Evolutionary conservation across 1,140 invertebrate genomes (phyloP).

Genomic region (Anoplophora glabripennis): DNA sequence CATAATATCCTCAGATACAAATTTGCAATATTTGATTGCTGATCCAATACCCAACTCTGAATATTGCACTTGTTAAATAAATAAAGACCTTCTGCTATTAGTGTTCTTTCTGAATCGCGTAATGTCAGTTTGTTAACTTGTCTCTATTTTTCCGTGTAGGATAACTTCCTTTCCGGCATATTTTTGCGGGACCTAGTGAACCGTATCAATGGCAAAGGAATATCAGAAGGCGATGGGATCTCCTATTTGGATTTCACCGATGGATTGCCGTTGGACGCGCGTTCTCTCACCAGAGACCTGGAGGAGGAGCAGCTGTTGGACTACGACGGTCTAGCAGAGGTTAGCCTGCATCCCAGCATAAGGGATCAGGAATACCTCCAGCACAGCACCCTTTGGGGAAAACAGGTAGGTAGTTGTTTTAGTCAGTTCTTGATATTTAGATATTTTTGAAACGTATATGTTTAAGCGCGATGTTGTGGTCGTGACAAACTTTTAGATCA

Average conservation of each 20-base stretch:
- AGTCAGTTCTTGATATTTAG: too few relatives aligned
- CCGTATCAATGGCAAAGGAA: constrained; percentile 62
- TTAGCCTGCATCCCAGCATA: constrained; percentile 68
- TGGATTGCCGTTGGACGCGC: constrained; percentile 40
- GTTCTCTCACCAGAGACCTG: constrained; percentile 30
- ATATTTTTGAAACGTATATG: too few relatives aligned
- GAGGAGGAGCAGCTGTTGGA: constrained; percentile 40
- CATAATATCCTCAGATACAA: background rate
- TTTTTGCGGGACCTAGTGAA: constrained; percentile 67
- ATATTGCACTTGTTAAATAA: too few relatives aligned
- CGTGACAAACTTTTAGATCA: background rate
- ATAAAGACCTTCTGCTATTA: too few relatives aligned
- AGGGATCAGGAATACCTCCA: constrained; percentile 88
- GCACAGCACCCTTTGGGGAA: constrained; percentile 81
- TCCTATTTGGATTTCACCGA: constrained; percentile 65
- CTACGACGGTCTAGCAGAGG: constrained; percentile 49
- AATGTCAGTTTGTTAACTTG: background rate
- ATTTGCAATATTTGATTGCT: background rate
- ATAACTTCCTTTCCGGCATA: constrained; percentile 55
- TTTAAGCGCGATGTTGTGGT: too few relatives aligned
- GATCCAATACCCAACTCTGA: background rate
- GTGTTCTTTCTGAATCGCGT: too few relatives aligned
- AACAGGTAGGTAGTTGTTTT: constrained; percentile 53
- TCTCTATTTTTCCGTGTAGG: constrained; percentile 35
- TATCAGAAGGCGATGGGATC: constrained; percentile 58